Percentiles rank a stretch among this genome's conserved stretches.
Conservation (phyloP, 2,113 vertebrate species). For the Mesitornis unicolor region DNA sequence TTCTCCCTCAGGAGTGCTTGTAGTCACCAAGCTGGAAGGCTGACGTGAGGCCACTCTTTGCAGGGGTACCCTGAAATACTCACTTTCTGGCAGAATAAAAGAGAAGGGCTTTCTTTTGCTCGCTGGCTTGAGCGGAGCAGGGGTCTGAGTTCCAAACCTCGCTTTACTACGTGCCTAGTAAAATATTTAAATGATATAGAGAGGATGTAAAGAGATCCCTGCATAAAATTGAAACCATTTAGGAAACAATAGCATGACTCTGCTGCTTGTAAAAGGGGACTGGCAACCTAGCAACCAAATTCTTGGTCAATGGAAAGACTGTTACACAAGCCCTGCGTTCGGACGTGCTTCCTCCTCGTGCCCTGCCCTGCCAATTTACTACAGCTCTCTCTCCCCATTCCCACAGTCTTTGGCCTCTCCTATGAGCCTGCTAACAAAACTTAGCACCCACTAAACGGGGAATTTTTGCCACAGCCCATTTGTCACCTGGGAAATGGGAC, state of each 20-base stretch:
- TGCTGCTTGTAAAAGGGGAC: slow-evolving; percentile 50
- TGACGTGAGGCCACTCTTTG: neutral
- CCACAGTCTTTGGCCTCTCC: slow-evolving; percentile 64
- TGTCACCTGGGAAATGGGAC: slow-evolving; percentile 59
- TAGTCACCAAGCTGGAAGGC: neutral
- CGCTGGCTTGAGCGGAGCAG: neutral
- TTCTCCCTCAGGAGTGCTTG: neutral
- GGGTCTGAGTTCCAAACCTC: neutral
- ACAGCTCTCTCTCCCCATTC: slow-evolving; percentile 31
- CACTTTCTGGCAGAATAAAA: neutral
- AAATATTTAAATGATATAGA: slow-evolving; percentile 54
- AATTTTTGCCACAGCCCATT: slow-evolving; percentile 25
- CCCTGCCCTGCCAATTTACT: slow-evolving; percentile 46
- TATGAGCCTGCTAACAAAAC: slow-evolving; percentile 29
- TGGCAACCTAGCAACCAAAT: slow-evolving; percentile 56
- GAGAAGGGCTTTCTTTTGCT: neutral
- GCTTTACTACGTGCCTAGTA: slow-evolving; percentile 10
- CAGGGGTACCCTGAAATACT: neutral
- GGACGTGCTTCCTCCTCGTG: neutral
- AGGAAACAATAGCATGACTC: slow-evolving; percentile 51
- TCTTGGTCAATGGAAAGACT: slow-evolving; percentile 41
- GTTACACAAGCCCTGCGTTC: neutral
- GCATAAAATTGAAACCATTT: slow-evolving; percentile 43
- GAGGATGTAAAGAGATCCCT: slow-evolving; percentile 31
- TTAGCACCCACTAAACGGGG: neutral